phyloP scores from a whole-genome alignment of 2,888 invertebrate species.

The Caenorhabditis drosophilae region DNA sequence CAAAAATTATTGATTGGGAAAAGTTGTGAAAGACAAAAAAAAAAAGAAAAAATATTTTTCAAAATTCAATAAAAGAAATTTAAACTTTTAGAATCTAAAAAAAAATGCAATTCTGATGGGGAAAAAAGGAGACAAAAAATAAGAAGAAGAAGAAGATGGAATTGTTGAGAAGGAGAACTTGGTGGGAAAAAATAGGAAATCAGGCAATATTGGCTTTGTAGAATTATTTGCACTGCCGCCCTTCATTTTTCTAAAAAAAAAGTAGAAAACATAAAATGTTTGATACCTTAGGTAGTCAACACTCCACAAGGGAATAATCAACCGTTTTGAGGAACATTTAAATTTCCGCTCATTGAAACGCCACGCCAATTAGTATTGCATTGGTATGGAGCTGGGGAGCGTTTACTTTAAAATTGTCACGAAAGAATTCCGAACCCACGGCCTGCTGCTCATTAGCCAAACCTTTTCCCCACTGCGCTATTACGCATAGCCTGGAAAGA shows the following conservation, averaged over 20 bases:
- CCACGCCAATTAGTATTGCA: constrained; percentile 27
- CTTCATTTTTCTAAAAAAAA: background rate
- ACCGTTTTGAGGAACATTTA: constrained; percentile 35
- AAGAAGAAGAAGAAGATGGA: constrained; percentile 7
- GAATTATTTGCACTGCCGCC: too few relatives aligned
- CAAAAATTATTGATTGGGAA: background rate
- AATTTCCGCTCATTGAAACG: constrained; percentile 40
- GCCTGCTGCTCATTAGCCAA: too few relatives aligned
- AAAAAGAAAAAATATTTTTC: background rate
- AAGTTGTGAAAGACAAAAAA: too few relatives aligned
- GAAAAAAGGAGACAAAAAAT: constrained; percentile 2
- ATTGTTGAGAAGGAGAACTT: constrained; percentile 1
- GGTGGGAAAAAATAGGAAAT: background rate
- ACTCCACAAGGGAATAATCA: constrained; percentile 24
- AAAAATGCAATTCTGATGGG: constrained; percentile 27
- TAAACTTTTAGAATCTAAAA: background rate
- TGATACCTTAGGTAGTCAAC: constrained; percentile 35
- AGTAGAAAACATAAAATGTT: constrained; percentile 13
- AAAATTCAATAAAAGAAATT: background rate
- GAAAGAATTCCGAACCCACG: constrained; percentile 13
- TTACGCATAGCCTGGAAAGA: too few relatives aligned
- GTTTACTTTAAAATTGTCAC: too few relatives aligned
- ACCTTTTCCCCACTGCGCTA: too few relatives aligned
- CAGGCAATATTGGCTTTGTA: background rate
- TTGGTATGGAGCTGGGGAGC: constrained; percentile 39